Evolutionary conservation across 1,140 invertebrate species (phyloP).

Genomic region (Eumeta japonica): DNA sequence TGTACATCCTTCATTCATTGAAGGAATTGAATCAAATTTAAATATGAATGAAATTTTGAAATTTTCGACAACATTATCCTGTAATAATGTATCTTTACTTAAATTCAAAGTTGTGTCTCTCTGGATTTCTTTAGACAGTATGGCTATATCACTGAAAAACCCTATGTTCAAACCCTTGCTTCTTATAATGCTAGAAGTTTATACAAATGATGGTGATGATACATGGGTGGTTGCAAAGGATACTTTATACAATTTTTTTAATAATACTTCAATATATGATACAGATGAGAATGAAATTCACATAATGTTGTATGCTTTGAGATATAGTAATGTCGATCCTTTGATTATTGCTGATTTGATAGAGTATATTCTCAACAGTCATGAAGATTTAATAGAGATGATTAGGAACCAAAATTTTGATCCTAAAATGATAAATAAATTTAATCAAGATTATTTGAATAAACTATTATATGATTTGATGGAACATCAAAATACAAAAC

Average conservation of each 20-base stretch:
- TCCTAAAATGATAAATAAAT: slow-evolving; percentile 32
- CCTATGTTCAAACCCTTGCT: slow-evolving; percentile 61
- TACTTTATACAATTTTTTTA: slow-evolving; percentile 58
- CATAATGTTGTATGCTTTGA: slow-evolving; percentile 62
- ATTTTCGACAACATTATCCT: slow-evolving; percentile 29
- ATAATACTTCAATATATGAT: slow-evolving; percentile 63
- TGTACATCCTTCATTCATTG: slow-evolving; percentile 56
- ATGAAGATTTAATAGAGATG: slow-evolving; percentile 26
- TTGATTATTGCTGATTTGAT: slow-evolving; percentile 39
- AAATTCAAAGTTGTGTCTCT: slow-evolving; percentile 68
- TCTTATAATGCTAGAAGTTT: slow-evolving; percentile 59
- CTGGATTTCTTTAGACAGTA: slow-evolving; percentile 60
- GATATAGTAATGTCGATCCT: slow-evolving; percentile 27
- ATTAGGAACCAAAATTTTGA: slow-evolving; percentile 32
- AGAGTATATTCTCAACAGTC: slow-evolving; percentile 32
- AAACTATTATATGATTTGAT: slow-evolving; percentile 45
- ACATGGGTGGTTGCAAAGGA: slow-evolving; percentile 42
- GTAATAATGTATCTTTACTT: slow-evolving; percentile 47
- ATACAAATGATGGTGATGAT: slow-evolving; percentile 48
- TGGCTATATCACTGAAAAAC: slow-evolving; percentile 58
- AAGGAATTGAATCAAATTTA: slow-evolving; percentile 44
- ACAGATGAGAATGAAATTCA: slow-evolving; percentile 63
- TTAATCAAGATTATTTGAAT: slow-evolving; percentile 29
- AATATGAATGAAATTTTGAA: slow-evolving; percentile 53
- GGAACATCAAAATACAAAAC: slow-evolving; percentile 27